Evolutionary conservation across 2,113 vertebrate genomes (phyloP), one percentile per base, ranked within the genome.

Genomic region (Plestiodon gilberti): DNA sequence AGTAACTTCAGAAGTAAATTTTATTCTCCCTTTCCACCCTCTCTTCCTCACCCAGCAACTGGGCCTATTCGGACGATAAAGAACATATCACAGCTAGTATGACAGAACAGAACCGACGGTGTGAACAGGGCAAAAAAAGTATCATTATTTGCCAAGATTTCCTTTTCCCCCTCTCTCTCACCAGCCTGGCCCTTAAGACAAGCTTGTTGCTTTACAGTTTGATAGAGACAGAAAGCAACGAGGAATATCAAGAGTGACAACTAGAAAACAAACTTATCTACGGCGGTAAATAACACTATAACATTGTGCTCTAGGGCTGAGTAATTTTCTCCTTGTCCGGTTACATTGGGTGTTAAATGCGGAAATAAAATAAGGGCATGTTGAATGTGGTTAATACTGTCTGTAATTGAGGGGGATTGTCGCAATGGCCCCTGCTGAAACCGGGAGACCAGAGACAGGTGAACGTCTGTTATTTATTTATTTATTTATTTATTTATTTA

Each of bases 161-260:
- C 55, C 35, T n/a, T 30, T 25, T 87, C 89, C 92, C 89, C 88
- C 90, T 90, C 93, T 93, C 76, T 93, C 94, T 10, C 20, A 80
- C 89, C 93, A 95, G 94, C 89, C 88, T 70, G 90, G 91, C 80
- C 91, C 93, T 97, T 96, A 97, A 91, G 83, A 81, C 71, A 77
- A 94, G 93, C 87, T 84, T 87, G 81, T 90, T 90, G 87, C 95
- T 88, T 96, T 96, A 95, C 61, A 95, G 80, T 97, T 96, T 96
- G 95, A 96, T 94, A 92, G 92, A 92, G 94, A 93, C 86, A 18
- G 48, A 88, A 67, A 88, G 90, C 80, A 89, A 69, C 20, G 73
- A 84, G 91, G 79, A 93, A 86, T 92, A 87, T 83, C 93, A 90
- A 94, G 91, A 79, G 20, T 85, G 93, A 92, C 91, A 89, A 87